Evolutionary conservation across 2,888 invertebrate genomes (phyloP).

Genomic region (Cheilosia variabilis): DNA sequence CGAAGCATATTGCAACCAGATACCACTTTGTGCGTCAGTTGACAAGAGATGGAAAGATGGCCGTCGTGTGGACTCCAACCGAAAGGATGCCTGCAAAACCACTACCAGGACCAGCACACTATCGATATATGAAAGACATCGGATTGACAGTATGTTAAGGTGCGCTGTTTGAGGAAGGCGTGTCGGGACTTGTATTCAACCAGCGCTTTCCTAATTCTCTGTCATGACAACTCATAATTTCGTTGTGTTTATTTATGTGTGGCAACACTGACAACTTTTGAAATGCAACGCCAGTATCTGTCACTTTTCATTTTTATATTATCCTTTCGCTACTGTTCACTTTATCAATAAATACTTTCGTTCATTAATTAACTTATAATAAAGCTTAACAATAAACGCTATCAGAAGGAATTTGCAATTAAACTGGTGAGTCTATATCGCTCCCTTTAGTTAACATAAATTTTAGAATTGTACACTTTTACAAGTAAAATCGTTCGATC

Average conservation of each 20-base stretch:
- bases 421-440: too few relatives aligned
- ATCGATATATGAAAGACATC: slow-evolving; percentile 18
- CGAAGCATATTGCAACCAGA: slow-evolving; percentile 35
- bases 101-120: slow-evolving; percentile 38
- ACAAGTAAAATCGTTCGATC: too few relatives aligned
- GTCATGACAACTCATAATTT: neutral
- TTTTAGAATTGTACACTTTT: too few relatives aligned
- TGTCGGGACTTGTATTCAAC: slow-evolving; percentile 18
- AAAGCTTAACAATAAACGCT: too few relatives aligned
- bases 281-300: too few relatives aligned
- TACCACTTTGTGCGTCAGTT: slow-evolving; percentile 29
- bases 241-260: neutral
- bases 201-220: neutral
- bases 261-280: too few relatives aligned
- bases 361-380: too few relatives aligned
- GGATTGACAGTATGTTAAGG: slow-evolving; percentile 17
- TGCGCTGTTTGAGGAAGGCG: slow-evolving; percentile 40
- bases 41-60: slow-evolving; percentile 16
- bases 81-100: slow-evolving; percentile 35
- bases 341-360: too few relatives aligned
- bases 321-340: too few relatives aligned
- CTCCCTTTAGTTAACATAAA: too few relatives aligned
- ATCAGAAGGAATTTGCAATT: too few relatives aligned
- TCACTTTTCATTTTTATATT: too few relatives aligned
- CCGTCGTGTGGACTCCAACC: slow-evolving; percentile 8